Conservation (phyloP, 92 coral and sea anemone species). For the Meandrina meandrites region DNA sequence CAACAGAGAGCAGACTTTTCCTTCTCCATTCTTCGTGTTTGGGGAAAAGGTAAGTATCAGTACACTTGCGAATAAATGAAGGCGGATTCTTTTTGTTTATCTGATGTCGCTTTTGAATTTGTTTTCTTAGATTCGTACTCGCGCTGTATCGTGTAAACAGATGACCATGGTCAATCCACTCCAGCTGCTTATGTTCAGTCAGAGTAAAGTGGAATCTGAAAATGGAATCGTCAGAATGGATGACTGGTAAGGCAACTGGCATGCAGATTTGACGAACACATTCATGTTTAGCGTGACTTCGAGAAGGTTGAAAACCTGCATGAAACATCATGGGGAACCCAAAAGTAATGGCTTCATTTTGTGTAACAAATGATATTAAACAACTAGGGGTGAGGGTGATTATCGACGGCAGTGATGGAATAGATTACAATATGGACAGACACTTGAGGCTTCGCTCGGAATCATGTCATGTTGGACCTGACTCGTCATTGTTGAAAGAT, state of each 20-base stretch:
- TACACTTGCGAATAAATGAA: not conserved
- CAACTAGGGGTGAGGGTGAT: not conserved
- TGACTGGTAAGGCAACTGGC: slow-evolving; percentile 72
- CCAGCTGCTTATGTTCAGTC: slow-evolving; percentile 85
- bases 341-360: not conserved
- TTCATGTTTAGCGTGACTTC: not conserved
- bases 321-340: not conserved
- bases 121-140: slow-evolving; percentile 81
- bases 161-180: slow-evolving; percentile 99
- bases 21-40: slow-evolving; percentile 95
- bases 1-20: slow-evolving; percentile 96
- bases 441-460: no score
- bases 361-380: not conserved
- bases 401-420: no score
- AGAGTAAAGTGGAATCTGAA: slow-evolving; percentile 86
- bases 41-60: slow-evolving; percentile 83
- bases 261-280: not conserved
- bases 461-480: no score
- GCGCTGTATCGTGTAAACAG: slow-evolving; percentile 99
- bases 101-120: not conserved
- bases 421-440: no score
- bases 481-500: no score
- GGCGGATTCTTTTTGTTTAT: no score
- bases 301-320: not conserved
- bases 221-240: slow-evolving; percentile 82